These are phyloP conservation scores for Pseudanteris insignis DNA, from an alignment of 2,888 invertebrate genomes.

Conservation along the genomic window DNA sequence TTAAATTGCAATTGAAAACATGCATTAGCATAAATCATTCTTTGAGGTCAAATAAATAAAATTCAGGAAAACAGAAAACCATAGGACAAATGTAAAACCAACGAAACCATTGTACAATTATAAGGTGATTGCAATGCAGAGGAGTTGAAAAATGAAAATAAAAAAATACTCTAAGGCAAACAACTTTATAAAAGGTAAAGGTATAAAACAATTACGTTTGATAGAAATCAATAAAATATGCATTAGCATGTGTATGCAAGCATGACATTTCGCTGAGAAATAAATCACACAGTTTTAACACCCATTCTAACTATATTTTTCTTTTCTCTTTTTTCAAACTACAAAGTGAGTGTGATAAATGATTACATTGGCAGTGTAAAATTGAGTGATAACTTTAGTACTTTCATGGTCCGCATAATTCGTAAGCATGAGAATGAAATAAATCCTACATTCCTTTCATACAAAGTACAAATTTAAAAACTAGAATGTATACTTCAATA, in stretches of 20 bases:
- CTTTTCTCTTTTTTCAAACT: conserved; percentile 34
- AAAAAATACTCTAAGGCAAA: not conserved
- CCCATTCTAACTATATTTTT: conserved; percentile 42
- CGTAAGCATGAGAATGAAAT: conserved; percentile 28
- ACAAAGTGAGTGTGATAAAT: conserved; percentile 37
- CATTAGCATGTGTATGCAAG: conserved; percentile 12
- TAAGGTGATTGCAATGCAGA: no score
- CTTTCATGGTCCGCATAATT: conserved; percentile 37
- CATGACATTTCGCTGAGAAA: conserved; percentile 14
- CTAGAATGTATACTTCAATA: no score
- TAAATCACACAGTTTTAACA: conserved; percentile 38
- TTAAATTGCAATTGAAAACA: no score
- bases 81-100: no score
- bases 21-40: no score
- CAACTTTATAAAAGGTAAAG: no score
- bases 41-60: no score
- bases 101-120: no score
- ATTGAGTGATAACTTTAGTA: conserved; percentile 39
- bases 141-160: not conserved
- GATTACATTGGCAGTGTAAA: conserved; percentile 40
- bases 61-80: no score
- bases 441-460: conserved; percentile 17
- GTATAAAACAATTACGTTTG: conserved; percentile 1
- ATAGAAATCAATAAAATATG: conserved; percentile 12
- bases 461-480: not conserved